phyloP scores from a whole-genome alignment of 2,888 invertebrate genomes.

The Rhagophthalmus giganteus region DNA sequence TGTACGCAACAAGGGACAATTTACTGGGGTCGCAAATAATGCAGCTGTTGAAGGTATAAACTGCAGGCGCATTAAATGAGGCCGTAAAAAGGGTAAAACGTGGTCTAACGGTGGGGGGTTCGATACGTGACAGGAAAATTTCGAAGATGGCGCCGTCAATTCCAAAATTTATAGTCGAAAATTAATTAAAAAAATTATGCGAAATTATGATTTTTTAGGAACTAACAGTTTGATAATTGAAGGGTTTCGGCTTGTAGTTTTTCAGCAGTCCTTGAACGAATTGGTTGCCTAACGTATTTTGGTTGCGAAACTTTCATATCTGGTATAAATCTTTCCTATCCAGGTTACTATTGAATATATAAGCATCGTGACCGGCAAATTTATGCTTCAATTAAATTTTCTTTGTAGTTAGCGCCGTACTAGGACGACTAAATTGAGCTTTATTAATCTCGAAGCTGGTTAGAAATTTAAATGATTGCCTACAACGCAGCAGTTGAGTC shows the following conservation, averaged over 20 bases:
- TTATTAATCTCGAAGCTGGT: conserved; percentile 26
- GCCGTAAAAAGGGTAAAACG: no score
- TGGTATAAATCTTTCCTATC: conserved; percentile 6
- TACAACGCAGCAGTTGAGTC: conserved; percentile 12
- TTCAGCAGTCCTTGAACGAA: neutral
- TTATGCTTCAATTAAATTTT: conserved; percentile 30
- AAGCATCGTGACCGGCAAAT: conserved; percentile 25
- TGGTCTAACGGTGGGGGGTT: no score
- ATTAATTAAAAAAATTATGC: no score
- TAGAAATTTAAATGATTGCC: conserved; percentile 28
- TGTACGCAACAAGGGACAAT: no score
- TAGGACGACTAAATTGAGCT: conserved; percentile 34
- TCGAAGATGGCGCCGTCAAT: no score
- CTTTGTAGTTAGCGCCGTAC: conserved; percentile 33
- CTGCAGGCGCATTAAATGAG: no score
- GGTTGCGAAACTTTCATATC: neutral
- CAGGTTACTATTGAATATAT: conserved; percentile 8
- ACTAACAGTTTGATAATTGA: neutral
- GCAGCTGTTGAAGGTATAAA: no score
- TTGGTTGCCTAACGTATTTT: neutral
- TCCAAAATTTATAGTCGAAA: no score
- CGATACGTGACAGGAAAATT: no score
- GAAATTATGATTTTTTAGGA: no score
- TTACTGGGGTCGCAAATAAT: no score
- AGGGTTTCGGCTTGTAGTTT: neutral